A percentile compares a stretch with the other conserved stretches of the same genome.
Evolutionary conservation across 2,888 invertebrate genomes (phyloP).

Genomic region (Mayetiola destructor): DNA sequence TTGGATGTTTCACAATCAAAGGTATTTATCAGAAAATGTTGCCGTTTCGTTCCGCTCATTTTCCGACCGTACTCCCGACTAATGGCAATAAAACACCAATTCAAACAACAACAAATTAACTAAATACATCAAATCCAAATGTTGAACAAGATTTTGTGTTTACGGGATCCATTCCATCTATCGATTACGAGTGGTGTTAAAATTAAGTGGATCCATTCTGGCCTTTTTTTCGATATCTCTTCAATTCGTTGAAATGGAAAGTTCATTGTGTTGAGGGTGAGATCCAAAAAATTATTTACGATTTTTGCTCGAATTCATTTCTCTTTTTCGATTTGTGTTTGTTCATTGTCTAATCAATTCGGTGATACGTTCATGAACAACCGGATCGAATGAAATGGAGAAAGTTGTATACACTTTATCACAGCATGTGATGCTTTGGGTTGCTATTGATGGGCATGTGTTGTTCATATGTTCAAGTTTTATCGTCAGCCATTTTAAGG

Average conservation of each 20-base stretch:
- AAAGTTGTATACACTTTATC: not conserved
- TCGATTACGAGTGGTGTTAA: not conserved
- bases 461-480: not conserved
- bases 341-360: slow-evolving; percentile 1
- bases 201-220: not conserved
- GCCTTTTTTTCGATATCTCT: no score
- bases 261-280: no score
- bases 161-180: no score
- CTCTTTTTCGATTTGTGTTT: not conserved
- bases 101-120: not conserved
- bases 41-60: no score
- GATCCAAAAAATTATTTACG: slow-evolving; percentile 8
- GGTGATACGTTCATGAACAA: no score
- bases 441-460: not conserved
- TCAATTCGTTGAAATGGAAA: no score
- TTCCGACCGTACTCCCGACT: no score
- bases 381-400: not conserved
- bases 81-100: no score
- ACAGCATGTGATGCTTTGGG: not conserved
- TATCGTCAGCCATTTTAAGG: not conserved
- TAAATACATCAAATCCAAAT: slow-evolving; percentile 6
- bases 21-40: no score
- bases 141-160: not conserved
- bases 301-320: not conserved
- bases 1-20: no score